Evolutionary conservation across 2,888 invertebrate genomes (phyloP).

Genomic region (Cheilosia urbana): DNA sequence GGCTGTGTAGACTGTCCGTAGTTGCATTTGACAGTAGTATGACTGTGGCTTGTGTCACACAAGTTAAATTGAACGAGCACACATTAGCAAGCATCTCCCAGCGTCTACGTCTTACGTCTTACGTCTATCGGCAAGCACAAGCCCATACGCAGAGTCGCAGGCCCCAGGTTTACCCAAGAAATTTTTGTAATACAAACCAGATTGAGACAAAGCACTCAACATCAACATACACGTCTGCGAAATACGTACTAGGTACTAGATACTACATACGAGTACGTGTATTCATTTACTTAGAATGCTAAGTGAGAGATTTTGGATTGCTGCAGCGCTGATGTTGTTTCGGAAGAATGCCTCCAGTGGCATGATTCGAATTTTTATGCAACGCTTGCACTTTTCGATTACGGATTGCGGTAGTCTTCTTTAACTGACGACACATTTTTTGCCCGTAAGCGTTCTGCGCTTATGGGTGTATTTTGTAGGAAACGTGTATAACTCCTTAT

Average conservation of each 20-base stretch:
- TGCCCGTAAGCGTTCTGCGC: conserved; percentile 9
- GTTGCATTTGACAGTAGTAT: conserved; percentile 47
- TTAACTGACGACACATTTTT: conserved; percentile 30
- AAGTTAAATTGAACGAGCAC: conserved; percentile 45
- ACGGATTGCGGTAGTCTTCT: conserved; percentile 24
- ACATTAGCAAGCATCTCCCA: conserved; percentile 52
- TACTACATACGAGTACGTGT: too few species aligned
- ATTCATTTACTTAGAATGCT: conserved; percentile 41
- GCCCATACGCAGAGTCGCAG: conserved; percentile 26
- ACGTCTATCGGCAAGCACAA: conserved; percentile 51
- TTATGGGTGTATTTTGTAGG: conserved; percentile 24
- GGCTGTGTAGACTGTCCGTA: conserved; percentile 22
- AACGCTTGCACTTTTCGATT: conserved; percentile 44
- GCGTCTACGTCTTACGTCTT: conserved; percentile 44
- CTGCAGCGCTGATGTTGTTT: conserved; percentile 17
- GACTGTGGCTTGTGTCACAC: conserved; percentile 37
- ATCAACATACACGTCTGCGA: conserved; percentile 6
- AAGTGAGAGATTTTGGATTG: conserved; percentile 23
- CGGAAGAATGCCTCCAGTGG: conserved; percentile 39
- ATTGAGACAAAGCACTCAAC: conserved; percentile 48
- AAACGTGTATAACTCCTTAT: conserved; percentile 34
- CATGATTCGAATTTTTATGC: conserved; percentile 33
- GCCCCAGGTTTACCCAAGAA: conserved; percentile 13
- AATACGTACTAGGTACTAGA: conserved; percentile 34
- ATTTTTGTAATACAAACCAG: conserved; percentile 55